These are phyloP conservation scores for Eupithecia tripunctaria DNA, from an alignment of 2,888 invertebrate genomes.

Conservation along the genomic window DNA sequence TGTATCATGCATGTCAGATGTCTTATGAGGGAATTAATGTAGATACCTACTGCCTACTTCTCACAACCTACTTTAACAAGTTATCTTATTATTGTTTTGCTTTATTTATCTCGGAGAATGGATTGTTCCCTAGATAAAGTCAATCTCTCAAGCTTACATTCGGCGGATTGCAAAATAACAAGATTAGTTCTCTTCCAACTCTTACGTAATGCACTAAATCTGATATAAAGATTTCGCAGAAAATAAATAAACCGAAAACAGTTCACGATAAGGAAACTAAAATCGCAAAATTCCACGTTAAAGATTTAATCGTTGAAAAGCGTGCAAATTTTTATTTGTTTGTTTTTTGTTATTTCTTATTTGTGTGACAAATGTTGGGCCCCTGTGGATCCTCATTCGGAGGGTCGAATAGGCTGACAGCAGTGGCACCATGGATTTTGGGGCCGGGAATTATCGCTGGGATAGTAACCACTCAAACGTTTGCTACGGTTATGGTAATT, in stretches of 20 bases:
- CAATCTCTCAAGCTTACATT: not conserved
- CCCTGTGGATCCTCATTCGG: conserved; percentile 49
- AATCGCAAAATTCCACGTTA: not conserved
- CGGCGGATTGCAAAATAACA: conserved; percentile 11
- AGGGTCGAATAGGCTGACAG: conserved; percentile 51
- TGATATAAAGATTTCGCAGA: not conserved
- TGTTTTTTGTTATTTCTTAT: not conserved
- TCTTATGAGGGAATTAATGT: not conserved
- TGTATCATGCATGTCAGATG: too few relatives aligned
- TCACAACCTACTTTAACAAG: not conserved
- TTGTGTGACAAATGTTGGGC: conserved; percentile 30
- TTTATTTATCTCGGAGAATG: not conserved
- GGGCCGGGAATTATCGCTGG: conserved; percentile 58
- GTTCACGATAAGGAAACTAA: not conserved
- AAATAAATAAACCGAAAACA: not conserved
- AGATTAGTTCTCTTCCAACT: conserved; percentile 33
- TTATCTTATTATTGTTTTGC: conserved; percentile 1
- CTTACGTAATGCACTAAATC: conserved; percentile 17
- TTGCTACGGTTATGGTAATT: conserved; percentile 47
- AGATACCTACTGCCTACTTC: too few relatives aligned
- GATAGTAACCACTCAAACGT: conserved; percentile 48
- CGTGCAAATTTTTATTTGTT: not conserved
- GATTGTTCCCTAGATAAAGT: not conserved
- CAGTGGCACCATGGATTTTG: conserved; percentile 54
- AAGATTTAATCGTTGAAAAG: not conserved